Evolutionary conservation across 2,797 vertebrate species (phyloP).

Genomic region (Lacerta agilis): DNA sequence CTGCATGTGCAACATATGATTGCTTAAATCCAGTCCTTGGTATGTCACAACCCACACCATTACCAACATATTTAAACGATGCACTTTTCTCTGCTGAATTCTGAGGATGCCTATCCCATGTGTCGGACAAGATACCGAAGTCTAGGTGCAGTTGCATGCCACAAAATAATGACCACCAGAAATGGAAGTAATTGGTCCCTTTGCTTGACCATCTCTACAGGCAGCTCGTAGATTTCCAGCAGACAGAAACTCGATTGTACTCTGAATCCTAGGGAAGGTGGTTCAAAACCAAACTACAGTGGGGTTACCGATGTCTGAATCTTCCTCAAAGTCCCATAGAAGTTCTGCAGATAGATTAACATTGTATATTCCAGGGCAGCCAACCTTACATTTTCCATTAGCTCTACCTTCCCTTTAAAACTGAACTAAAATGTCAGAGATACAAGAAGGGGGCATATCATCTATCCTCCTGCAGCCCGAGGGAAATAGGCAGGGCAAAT

Average conservation of each 20-base stretch:
- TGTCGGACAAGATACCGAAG: not conserved
- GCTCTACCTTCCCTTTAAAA: constrained; percentile 1
- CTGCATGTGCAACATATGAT: not conserved
- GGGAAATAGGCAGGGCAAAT: not conserved
- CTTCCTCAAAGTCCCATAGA: not conserved
- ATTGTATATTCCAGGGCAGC: not conserved
- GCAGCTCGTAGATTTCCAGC: not conserved
- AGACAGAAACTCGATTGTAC: not conserved
- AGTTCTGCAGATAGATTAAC: not conserved
- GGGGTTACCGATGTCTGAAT: not conserved
- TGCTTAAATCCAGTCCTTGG: not conserved
- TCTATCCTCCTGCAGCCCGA: not conserved
- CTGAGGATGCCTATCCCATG: not conserved
- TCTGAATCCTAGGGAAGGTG: not conserved
- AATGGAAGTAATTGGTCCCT: constrained; percentile 15
- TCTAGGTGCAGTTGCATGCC: not conserved
- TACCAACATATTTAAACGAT: not conserved
- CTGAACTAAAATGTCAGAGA: constrained; percentile 10
- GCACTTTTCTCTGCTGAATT: not conserved
- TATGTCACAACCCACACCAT: not conserved
- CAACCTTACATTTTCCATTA: constrained; percentile 12
- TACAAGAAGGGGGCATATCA: not conserved
- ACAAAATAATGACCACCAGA: not conserved
- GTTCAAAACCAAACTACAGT: not conserved
- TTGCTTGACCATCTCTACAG: not conserved